phyloP scores from a whole-genome alignment of 2,888 invertebrate species.

The Watsonalla binaria region DNA sequence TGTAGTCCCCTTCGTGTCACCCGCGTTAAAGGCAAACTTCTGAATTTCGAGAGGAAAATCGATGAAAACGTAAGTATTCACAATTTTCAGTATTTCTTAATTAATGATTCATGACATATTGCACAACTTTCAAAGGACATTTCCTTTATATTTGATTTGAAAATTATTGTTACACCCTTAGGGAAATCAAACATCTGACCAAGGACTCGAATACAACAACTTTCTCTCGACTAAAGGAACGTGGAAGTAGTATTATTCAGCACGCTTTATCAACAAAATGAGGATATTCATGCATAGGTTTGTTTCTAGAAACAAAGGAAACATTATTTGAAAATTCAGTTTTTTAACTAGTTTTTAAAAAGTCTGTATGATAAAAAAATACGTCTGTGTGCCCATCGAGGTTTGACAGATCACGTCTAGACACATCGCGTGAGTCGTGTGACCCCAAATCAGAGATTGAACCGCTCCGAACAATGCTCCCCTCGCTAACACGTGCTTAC shows the following conservation, averaged over 20 bases:
- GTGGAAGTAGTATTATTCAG: neutral
- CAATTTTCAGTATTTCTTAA: constrained; percentile 12
- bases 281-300: no score
- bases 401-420: constrained; percentile 27
- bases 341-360: neutral
- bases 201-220: constrained; percentile 10
- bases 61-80: constrained; percentile 67
- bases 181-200: neutral
- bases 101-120: constrained; percentile 34
- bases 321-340: neutral
- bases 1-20: constrained; percentile 72
- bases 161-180: neutral
- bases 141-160: neutral
- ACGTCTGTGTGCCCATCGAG: no score
- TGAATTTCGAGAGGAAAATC: constrained; percentile 68
- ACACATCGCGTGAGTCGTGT: constrained; percentile 51
- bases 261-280: neutral
- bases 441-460: constrained; percentile 52
- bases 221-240: constrained; percentile 23
- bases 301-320: no score
- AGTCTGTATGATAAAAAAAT: neutral
- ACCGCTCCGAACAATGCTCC: constrained; percentile 48
- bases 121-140: constrained; percentile 34
- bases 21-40: constrained; percentile 52
- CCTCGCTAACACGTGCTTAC: constrained; percentile 57